These are phyloP conservation scores for Melanotaenia maccullochi DNA, from an alignment of 2,797 vertebrate genomes.

Conservation along the genomic window DNA sequence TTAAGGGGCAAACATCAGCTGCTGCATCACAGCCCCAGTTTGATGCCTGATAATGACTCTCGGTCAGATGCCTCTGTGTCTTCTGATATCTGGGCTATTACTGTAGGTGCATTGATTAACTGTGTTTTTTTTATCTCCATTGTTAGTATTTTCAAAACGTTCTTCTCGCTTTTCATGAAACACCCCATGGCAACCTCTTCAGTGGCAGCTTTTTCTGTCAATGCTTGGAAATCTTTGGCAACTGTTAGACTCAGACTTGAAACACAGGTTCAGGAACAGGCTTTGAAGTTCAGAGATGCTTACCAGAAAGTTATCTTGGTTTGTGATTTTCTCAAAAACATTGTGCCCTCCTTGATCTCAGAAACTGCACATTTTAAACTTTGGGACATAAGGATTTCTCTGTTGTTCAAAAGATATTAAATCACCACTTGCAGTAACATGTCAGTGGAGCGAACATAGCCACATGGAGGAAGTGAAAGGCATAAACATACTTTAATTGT, in stretches of 20 bases:
- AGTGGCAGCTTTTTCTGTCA: neutral
- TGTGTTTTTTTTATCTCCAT: constrained; percentile 14
- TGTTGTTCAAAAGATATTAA: constrained; percentile 25
- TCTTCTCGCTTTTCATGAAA: constrained; percentile 20
- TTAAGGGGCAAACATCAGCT: neutral
- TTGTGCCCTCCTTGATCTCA: constrained; percentile 1
- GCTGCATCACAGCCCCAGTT: neutral
- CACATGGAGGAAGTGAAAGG: too few relatives aligned
- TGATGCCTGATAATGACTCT: neutral
- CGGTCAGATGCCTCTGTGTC: too few relatives aligned
- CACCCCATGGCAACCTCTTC: constrained; percentile 8
- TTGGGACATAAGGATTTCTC: constrained; percentile 20
- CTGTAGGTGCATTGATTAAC: constrained; percentile 8
- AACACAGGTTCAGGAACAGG: constrained; percentile 18
- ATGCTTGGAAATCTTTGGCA: constrained; percentile 18
- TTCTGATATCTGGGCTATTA: too few relatives aligned
- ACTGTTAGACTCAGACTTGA: constrained; percentile 19
- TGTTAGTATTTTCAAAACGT: constrained; percentile 23
- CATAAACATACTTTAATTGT: too few relatives aligned
- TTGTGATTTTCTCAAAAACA: constrained; percentile 15
- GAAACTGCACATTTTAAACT: constrained; percentile 8
- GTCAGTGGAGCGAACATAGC: neutral
- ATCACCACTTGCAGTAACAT: constrained; percentile 3
- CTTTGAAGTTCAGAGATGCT: constrained; percentile 24
- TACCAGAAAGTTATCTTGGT: neutral